Percentiles rank a stretch among this genome's conserved stretches.
phyloP scores from a whole-genome alignment of 2,797 vertebrate species.

The Sphenopsis melanotis region DNA sequence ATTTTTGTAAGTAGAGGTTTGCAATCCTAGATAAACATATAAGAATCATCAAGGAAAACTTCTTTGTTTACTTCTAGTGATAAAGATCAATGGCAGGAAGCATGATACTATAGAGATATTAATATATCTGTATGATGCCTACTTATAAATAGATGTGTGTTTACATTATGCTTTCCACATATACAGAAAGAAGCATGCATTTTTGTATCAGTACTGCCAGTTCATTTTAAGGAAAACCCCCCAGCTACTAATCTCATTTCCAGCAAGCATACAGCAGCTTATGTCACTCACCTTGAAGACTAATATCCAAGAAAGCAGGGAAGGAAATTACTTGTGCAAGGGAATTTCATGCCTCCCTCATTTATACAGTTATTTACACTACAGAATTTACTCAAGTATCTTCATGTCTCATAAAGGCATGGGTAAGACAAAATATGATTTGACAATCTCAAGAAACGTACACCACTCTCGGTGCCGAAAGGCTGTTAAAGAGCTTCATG shows the following conservation, averaged over 20 bases:
- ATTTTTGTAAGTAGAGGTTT: background rate
- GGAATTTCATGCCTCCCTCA: background rate
- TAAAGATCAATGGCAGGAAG: background rate
- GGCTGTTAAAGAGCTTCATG: background rate
- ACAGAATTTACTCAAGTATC: background rate
- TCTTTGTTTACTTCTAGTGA: background rate
- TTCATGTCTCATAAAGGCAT: background rate
- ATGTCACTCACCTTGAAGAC: background rate
- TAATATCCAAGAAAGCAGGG: background rate
- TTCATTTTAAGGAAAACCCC: background rate
- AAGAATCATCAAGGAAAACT: background rate
- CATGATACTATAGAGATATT: background rate
- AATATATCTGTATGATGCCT: background rate
- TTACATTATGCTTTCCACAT: background rate
- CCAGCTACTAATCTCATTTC: background rate
- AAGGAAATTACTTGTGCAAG: background rate
- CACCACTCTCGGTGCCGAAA: background rate
- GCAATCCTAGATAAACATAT: background rate
- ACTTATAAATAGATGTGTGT: background rate
- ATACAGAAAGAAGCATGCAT: background rate
- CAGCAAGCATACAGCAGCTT: background rate
- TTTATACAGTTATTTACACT: background rate
- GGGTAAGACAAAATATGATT: background rate
- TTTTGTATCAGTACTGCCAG: background rate
- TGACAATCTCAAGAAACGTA: background rate